These are phyloP conservation scores for Myrmecobius fasciatus DNA, from an alignment of 2,113 vertebrate species.

Conservation along the genomic window DNA sequence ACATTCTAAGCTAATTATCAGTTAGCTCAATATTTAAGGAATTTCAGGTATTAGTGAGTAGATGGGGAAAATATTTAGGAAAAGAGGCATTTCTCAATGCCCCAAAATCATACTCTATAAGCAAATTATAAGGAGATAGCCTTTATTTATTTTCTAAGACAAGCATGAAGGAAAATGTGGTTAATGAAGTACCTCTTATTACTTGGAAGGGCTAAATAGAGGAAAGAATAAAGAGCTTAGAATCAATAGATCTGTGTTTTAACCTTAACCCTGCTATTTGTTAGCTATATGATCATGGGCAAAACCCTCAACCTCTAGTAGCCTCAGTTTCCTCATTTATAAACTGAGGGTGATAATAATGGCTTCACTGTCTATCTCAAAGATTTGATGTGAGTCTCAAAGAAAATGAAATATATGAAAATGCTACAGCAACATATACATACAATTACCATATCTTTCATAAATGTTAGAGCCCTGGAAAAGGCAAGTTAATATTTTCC, in stretches of 20 bases:
- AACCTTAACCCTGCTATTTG: not conserved
- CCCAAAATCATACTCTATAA: not conserved
- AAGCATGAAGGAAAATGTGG: not conserved
- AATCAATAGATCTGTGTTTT: not conserved
- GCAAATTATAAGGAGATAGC: not conserved
- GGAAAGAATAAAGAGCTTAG: not conserved
- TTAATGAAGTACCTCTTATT: slow-evolving; percentile 2
- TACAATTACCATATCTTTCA: not conserved
- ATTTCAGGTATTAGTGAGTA: slow-evolving; percentile 17
- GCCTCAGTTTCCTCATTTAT: not conserved
- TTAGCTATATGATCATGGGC: not conserved
- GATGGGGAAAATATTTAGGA: not conserved
- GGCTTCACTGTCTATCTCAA: not conserved
- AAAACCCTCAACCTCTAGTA: not conserved
- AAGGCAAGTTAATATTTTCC: not conserved
- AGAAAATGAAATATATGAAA: not conserved
- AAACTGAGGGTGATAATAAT: not conserved
- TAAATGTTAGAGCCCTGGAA: not conserved
- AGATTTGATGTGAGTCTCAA: not conserved
- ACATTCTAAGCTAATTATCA: not conserved
- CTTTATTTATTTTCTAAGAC: not conserved
- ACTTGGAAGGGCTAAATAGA: not conserved
- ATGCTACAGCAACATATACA: not conserved
- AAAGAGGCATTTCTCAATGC: not conserved
- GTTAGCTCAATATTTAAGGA: not conserved